Evolutionary conservation across 2,797 vertebrate genomes (phyloP).

Genomic region (Pterois miles): DNA sequence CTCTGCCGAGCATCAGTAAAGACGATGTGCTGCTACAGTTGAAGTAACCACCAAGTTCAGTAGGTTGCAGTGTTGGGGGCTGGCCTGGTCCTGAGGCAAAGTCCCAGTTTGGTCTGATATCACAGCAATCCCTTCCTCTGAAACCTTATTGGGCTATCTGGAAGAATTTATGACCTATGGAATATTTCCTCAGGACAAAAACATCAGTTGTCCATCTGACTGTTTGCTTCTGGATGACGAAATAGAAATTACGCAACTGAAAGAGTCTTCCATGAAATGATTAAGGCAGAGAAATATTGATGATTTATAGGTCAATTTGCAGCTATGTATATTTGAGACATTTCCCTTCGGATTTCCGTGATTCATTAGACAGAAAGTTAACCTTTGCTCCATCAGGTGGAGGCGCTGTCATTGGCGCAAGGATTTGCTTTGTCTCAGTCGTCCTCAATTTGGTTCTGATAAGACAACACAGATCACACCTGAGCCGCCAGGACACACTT

Average conservation of each 20-base stretch:
- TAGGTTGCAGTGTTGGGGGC: conserved; percentile 36
- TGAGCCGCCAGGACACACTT: not conserved
- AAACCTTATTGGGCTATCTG: conserved; percentile 57
- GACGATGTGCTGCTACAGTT: conserved; percentile 6
- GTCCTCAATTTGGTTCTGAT: conserved; percentile 51
- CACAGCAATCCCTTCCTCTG: conserved; percentile 39
- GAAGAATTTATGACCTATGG: conserved; percentile 62
- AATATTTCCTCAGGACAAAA: conserved; percentile 47
- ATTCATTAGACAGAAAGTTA: conserved; percentile 71
- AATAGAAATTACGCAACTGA: not conserved
- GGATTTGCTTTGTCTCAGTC: conserved; percentile 44
- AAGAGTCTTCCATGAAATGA: not conserved
- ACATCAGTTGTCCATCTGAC: conserved; percentile 1
- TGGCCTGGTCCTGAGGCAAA: conserved; percentile 64
- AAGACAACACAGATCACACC: conserved; percentile 51
- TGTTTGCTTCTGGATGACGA: conserved; percentile 13
- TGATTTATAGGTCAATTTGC: conserved; percentile 7
- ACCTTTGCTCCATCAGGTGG: conserved; percentile 60
- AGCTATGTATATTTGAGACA: not conserved
- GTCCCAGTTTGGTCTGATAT: conserved; percentile 60
- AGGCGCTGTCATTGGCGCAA: conserved; percentile 14
- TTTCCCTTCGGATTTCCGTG: conserved; percentile 31
- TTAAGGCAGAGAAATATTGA: not conserved
- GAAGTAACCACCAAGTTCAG: conserved; percentile 28
- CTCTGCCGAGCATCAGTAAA: not conserved